Percentiles rank a stretch among this genome's conserved stretches.
Evolutionary conservation across 2,888 invertebrate species (phyloP).

Genomic region (Phaedon cochleariae): DNA sequence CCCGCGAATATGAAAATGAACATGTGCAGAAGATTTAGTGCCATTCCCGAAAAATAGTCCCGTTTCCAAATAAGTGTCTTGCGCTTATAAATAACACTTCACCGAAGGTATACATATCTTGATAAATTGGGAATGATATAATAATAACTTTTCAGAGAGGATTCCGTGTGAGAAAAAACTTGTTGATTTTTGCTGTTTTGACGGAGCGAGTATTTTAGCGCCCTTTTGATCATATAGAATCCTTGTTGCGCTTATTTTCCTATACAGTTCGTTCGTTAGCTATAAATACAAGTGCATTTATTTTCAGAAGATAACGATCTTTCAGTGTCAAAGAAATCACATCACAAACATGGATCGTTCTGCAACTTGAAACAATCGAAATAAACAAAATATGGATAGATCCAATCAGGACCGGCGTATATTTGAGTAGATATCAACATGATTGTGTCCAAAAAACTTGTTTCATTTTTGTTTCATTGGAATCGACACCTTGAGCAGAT

Average conservation of each 20-base stretch:
- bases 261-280: neutral
- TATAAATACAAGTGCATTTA: neutral
- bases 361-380: too few relatives aligned
- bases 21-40: neutral
- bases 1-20: too few relatives aligned
- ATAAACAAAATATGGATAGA: too few relatives aligned
- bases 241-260: neutral
- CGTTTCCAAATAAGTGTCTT: too few relatives aligned
- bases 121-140: neutral
- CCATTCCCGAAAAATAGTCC: neutral
- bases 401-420: too few relatives aligned
- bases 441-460: too few relatives aligned
- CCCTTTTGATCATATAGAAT: neutral
- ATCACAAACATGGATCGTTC: too few relatives aligned
- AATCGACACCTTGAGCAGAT: too few relatives aligned
- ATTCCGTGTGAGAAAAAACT: neutral
- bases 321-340: too few relatives aligned
- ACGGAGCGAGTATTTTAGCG: neutral
- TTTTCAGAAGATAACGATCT: too few relatives aligned
- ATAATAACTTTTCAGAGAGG: neutral
- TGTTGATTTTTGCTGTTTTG: neutral
- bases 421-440: too few relatives aligned
- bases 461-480: too few relatives aligned
- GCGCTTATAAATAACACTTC: neutral
- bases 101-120: neutral